phyloP scores from a whole-genome alignment of 1,140 invertebrate species.

The Acromyrmex charruanus region DNA sequence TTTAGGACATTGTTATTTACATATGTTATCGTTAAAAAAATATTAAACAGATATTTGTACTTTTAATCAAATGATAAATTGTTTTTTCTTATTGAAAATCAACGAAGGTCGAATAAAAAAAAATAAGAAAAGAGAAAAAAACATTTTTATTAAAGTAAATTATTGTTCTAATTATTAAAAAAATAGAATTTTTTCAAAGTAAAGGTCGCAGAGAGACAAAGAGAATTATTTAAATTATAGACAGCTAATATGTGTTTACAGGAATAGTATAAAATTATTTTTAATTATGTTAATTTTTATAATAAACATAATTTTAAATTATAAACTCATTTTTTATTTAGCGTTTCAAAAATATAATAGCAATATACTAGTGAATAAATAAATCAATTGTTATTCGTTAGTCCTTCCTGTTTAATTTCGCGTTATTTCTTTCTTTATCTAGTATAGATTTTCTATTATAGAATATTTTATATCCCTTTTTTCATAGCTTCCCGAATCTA shows the following conservation, averaged over 20 bases:
- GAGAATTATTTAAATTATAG: slow-evolving; percentile 11
- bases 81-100: slow-evolving; percentile 11
- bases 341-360: not conserved
- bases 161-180: slow-evolving; percentile 2
- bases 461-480: not conserved
- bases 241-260: not conserved
- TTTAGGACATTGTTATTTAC: slow-evolving; percentile 23
- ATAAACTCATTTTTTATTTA: not conserved
- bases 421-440: not conserved
- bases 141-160: not conserved
- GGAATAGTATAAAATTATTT: slow-evolving; percentile 8
- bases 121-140: slow-evolving; percentile 16
- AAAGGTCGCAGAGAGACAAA: slow-evolving; percentile 9
- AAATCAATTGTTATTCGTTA: not conserved
- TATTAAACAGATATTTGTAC: slow-evolving; percentile 26
- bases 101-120: not conserved
- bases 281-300: not conserved
- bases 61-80: slow-evolving; percentile 37
- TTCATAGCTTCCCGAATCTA: slow-evolving; percentile 7
- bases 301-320: not conserved
- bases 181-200: not conserved
- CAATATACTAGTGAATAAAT: not conserved
- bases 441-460: not conserved
- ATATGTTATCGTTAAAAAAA: slow-evolving; percentile 26
- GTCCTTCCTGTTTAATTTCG: not conserved